These are phyloP conservation scores for Argya squamiceps DNA, from an alignment of 2,797 vertebrate species.

Conservation along the genomic window DNA sequence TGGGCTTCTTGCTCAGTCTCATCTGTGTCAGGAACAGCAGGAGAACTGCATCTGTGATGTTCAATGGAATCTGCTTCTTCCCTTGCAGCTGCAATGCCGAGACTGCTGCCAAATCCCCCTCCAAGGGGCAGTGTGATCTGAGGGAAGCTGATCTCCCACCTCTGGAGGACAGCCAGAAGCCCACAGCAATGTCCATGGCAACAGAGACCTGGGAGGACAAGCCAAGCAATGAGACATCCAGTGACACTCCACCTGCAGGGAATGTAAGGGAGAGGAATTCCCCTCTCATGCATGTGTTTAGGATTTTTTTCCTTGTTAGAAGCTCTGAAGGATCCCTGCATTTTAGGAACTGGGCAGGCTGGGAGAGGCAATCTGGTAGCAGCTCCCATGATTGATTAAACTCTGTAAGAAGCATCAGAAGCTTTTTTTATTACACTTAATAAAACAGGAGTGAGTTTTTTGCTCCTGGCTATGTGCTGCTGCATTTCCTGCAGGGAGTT, in stretches of 20 bases:
- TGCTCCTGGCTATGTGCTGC: neutral
- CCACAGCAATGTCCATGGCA: slow-evolving; percentile 83
- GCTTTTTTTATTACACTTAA: neutral
- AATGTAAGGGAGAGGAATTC: slow-evolving; percentile 77
- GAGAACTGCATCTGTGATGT: neutral
- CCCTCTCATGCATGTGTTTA: neutral
- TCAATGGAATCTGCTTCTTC: slow-evolving; percentile 37
- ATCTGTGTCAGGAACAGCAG: neutral
- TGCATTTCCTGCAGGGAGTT: neutral
- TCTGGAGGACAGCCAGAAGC: slow-evolving; percentile 77
- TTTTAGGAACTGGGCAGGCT: neutral
- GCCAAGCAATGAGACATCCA: slow-evolving; percentile 60
- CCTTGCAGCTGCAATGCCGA: slow-evolving; percentile 88
- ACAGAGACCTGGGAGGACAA: slow-evolving; percentile 81
- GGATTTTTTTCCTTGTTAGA: neutral
- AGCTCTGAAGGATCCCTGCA: neutral
- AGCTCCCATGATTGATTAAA: neutral
- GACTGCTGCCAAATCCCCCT: slow-evolving; percentile 76
- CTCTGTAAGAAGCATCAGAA: neutral
- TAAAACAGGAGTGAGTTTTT: neutral
- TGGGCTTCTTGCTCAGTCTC: neutral
- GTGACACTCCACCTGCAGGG: slow-evolving; percentile 73
- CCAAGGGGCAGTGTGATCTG: slow-evolving; percentile 81
- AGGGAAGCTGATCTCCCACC: slow-evolving; percentile 79
- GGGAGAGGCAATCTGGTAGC: neutral